Conservation (phyloP, 1,140 invertebrate species). For the Plodia interpunctella region DNA sequence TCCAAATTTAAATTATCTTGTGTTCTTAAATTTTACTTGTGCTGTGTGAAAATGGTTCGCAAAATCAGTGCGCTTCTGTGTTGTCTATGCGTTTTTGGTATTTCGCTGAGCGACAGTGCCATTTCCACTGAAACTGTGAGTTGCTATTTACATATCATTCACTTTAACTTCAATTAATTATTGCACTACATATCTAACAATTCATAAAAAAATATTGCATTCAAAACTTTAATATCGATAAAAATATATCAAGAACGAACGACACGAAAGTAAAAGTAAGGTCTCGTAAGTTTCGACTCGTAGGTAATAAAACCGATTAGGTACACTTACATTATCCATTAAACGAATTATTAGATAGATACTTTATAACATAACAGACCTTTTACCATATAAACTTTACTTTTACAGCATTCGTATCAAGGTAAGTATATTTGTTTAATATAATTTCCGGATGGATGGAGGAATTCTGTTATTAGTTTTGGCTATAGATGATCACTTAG, state of each 20-base stretch:
- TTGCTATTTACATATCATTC: slow-evolving; percentile 9
- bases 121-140: slow-evolving; percentile 64
- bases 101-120: slow-evolving; percentile 58
- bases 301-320: background rate
- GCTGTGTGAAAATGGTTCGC: slow-evolving; percentile 57
- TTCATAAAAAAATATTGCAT: background rate
- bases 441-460: too few species aligned
- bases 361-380: background rate
- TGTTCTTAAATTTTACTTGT: slow-evolving; percentile 9
- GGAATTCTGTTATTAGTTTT: too few species aligned
- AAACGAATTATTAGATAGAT: too few species aligned
- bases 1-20: slow-evolving; percentile 7
- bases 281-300: background rate
- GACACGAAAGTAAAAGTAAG: slow-evolving; percentile 4
- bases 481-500: too few species aligned
- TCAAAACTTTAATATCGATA: background rate
- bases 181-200: background rate
- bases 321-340: too few species aligned
- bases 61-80: slow-evolving; percentile 62
- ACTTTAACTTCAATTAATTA: background rate
- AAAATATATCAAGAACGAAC: background rate
- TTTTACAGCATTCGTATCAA: too few species aligned
- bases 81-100: slow-evolving; percentile 57
- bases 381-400: too few species aligned
- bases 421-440: too few species aligned